Conservation (phyloP, 2,113 vertebrate genomes). For the Ceyx cyanopectus region DNA sequence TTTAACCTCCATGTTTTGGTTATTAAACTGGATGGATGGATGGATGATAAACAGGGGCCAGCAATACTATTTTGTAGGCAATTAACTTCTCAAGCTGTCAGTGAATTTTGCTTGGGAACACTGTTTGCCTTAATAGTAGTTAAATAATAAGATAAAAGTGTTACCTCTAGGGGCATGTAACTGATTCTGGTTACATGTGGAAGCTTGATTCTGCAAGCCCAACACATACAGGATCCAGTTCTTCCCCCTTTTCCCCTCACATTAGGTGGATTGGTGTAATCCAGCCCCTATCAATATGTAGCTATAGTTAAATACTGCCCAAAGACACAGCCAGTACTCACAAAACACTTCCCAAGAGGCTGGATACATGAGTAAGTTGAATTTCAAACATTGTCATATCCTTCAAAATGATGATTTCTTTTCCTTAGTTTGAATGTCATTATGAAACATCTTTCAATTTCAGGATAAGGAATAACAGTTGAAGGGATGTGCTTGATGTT, state of each 20-base stretch:
- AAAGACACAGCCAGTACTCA: neutral
- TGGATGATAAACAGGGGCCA: neutral
- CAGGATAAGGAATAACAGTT: neutral
- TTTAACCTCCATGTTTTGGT: neutral
- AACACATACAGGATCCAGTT: neutral
- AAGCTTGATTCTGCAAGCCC: neutral
- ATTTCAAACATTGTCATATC: neutral
- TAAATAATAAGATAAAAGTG: neutral
- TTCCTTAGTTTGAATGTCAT: neutral
- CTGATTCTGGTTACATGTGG: neutral
- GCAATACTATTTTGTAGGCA: neutral
- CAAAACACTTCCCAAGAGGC: neutral
- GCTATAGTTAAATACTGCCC: neutral
- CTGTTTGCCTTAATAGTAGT: neutral
- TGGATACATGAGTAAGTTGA: neutral
- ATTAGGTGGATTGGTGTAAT: neutral
- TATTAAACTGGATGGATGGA: neutral
- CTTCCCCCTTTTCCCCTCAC: neutral
- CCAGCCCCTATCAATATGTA: neutral
- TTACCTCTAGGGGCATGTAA: neutral
- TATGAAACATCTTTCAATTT: neutral
- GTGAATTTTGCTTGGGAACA: neutral
- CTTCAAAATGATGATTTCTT: neutral
- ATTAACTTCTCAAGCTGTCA: neutral
- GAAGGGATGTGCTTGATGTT: constrained; percentile 30